These are phyloP conservation scores for Crioceris asparagi DNA, from an alignment of 2,888 invertebrate species.

Conservation along the genomic window DNA sequence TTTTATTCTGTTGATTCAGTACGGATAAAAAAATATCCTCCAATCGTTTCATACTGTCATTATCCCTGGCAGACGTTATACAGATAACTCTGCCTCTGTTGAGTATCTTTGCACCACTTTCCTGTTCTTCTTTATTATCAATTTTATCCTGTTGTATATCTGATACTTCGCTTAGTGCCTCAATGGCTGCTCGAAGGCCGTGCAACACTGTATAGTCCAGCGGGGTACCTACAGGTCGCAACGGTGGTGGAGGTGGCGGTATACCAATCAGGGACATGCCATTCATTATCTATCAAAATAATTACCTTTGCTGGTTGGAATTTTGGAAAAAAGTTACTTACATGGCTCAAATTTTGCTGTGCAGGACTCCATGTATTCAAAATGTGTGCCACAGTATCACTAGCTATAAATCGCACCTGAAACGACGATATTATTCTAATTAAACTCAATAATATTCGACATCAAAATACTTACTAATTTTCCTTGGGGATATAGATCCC, in stretches of 20 bases:
- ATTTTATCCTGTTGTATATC: constrained; percentile 57
- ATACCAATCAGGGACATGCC: constrained; percentile 73
- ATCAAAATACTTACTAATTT: constrained; percentile 55
- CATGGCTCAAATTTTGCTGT: constrained; percentile 81
- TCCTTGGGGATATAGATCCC: constrained; percentile 90
- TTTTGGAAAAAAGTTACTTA: constrained; percentile 38
- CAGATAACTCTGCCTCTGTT: constrained; percentile 76
- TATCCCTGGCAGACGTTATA: constrained; percentile 80
- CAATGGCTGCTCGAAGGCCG: constrained; percentile 77
- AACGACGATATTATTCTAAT: constrained; percentile 5
- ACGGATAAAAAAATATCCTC: constrained; percentile 81
- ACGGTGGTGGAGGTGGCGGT: constrained; percentile 44
- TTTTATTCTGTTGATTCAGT: constrained; percentile 69
- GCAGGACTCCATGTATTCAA: constrained; percentile 73
- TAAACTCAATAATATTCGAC: neutral
- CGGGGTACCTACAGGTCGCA: constrained; percentile 43
- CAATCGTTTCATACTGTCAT: constrained; percentile 73
- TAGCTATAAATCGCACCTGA: constrained; percentile 75
- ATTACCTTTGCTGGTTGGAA: neutral
- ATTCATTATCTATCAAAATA: constrained; percentile 56
- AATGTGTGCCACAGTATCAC: constrained; percentile 74
- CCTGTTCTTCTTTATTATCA: constrained; percentile 27
- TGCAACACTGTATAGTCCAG: constrained; percentile 65
- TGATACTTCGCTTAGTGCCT: constrained; percentile 72
- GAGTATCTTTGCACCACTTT: constrained; percentile 28